Conservation (phyloP, 2,113 vertebrate species). For the Aegithalos caudatus region DNA sequence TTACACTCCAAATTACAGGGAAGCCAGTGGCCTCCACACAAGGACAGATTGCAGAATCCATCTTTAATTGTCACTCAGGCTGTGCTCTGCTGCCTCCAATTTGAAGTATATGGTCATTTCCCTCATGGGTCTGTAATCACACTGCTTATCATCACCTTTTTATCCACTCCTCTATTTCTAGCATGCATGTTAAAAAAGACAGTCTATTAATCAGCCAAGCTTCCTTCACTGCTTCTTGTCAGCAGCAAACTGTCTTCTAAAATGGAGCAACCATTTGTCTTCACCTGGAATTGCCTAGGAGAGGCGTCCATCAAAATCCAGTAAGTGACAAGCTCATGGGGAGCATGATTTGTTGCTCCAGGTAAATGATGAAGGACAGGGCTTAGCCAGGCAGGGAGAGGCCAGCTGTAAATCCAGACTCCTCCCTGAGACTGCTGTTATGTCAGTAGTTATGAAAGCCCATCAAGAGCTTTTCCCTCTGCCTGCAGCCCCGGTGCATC, state of each 20-base stretch:
- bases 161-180: background rate
- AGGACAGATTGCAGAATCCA: background rate
- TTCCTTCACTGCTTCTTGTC: background rate
- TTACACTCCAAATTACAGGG: background rate
- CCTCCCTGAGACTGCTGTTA: background rate
- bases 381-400: background rate
- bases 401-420: background rate
- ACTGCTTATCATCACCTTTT: background rate
- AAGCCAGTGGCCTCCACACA: background rate
- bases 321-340: background rate
- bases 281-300: background rate
- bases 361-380: background rate
- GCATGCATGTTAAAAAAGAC: background rate
- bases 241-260: background rate
- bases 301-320: background rate
- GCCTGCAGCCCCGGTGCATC: fast-evolving
- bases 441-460: background rate
- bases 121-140: background rate
- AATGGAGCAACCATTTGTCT: background rate
- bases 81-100: background rate
- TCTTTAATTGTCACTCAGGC: background rate
- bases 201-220: background rate
- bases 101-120: background rate
- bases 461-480: background rate
- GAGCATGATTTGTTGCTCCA: background rate